Conservation (phyloP, 2,113 vertebrate genomes). For the Tenrec ecaudatus region DNA sequence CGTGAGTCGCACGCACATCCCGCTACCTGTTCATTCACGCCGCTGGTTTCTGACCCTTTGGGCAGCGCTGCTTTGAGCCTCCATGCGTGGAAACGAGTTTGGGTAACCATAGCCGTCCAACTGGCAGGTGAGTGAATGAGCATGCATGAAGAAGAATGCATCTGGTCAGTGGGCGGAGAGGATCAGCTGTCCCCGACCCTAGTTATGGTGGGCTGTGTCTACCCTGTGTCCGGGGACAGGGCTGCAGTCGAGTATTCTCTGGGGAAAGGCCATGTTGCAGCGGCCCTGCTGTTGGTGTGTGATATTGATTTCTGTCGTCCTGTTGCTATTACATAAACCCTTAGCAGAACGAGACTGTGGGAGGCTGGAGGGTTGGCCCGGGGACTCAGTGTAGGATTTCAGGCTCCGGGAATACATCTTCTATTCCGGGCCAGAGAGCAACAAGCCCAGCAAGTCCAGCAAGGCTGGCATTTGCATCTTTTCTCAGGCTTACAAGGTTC, state of each 20-base stretch:
- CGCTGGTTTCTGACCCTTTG: neutral
- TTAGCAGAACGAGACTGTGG: neutral
- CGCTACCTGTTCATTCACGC: neutral
- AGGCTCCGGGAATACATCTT: neutral
- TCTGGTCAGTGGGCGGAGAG: neutral
- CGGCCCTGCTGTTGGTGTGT: accelerated
- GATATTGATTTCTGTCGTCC: accelerated
- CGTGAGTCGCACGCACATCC: accelerated
- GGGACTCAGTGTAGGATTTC: neutral
- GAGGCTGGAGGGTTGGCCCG: accelerated
- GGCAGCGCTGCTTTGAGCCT: neutral
- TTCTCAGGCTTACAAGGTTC: neutral
- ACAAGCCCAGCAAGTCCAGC: neutral
- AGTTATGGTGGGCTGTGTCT: neutral
- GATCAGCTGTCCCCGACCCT: neutral
- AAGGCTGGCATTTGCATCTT: neutral
- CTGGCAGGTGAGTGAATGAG: neutral
- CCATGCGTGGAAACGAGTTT: neutral
- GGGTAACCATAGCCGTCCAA: neutral
- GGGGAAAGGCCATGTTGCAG: neutral
- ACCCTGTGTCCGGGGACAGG: neutral
- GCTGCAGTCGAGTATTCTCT: neutral
- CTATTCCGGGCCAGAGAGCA: neutral
- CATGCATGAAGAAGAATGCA: too few relatives aligned
- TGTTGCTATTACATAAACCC: neutral